Evolutionary conservation across 2,113 vertebrate genomes (phyloP).

Genomic region (Gadus chalcogrammus): DNA sequence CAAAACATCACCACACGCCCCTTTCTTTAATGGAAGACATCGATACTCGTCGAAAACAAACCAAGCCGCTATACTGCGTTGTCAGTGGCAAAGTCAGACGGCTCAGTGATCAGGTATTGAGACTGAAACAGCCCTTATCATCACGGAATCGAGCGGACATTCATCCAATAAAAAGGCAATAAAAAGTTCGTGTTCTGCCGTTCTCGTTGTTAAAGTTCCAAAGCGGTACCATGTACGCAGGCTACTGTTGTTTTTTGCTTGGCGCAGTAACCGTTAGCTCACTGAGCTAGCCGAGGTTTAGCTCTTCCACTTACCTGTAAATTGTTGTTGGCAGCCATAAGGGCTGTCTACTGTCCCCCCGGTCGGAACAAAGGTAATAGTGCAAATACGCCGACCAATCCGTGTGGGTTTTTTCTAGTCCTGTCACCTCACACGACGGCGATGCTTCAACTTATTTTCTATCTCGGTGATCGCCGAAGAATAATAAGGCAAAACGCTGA

Average conservation of each 20-base stretch:
- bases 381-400: no score
- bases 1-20: no score
- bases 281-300: constrained; percentile 9
- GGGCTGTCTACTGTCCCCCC: constrained; percentile 42
- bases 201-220: no score
- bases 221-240: background rate
- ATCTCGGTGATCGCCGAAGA: constrained; percentile 48
- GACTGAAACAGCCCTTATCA: no score
- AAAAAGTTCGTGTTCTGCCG: no score
- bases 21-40: no score
- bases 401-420: background rate
- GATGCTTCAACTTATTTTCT: constrained; percentile 38
- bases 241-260: constrained; percentile 20
- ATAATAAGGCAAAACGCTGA: constrained; percentile 42
- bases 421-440: background rate
- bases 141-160: no score
- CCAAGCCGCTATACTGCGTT: no score
- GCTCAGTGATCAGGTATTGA: no score
- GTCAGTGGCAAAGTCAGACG: no score
- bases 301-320: constrained; percentile 72
- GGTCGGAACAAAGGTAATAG: constrained; percentile 14
- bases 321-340: constrained; percentile 78
- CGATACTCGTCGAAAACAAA: no score
- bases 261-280: background rate
- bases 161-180: no score